Percentiles rank a stretch among this genome's conserved stretches.
Evolutionary conservation across 2,797 vertebrate genomes (phyloP).

Genomic region (Odontamblyopus rebecca): DNA sequence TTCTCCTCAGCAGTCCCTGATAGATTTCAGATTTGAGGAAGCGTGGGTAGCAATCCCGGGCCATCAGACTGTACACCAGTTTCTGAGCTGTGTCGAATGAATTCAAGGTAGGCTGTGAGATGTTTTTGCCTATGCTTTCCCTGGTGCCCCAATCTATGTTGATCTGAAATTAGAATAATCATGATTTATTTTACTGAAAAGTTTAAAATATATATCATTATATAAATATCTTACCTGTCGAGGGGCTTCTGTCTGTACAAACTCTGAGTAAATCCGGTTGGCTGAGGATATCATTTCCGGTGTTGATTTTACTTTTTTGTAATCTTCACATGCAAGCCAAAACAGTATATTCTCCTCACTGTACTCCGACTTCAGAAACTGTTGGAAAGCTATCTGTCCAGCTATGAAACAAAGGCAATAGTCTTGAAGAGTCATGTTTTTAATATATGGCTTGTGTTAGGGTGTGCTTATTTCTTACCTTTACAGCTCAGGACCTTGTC

Average conservation of each 20-base stretch:
- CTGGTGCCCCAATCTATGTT: conserved; percentile 94
- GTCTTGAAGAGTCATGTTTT: conserved; percentile 1
- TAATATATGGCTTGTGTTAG: not conserved
- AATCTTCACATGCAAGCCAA: conserved; percentile 93
- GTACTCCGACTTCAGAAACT: conserved; percentile 92
- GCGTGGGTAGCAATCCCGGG: conserved; percentile 92
- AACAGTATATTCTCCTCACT: conserved; percentile 97
- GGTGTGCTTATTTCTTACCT: conserved; percentile 78
- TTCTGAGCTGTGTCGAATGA: conserved; percentile 94
- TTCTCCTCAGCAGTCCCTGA: conserved; percentile 82
- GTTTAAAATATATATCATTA: not conserved
- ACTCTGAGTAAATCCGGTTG: conserved; percentile 92
- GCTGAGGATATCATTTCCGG: conserved; percentile 86
- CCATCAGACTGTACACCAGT: conserved; percentile 90
- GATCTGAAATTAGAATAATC: conserved; percentile 80
- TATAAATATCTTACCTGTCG: conserved; percentile 81
- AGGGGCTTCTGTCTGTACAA: conserved; percentile 88
- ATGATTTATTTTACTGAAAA: not conserved
- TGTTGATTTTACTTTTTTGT: conserved; percentile 86
- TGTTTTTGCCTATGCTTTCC: conserved; percentile 86
- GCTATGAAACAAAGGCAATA: conserved; percentile 74
- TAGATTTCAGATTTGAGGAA: conserved; percentile 93
- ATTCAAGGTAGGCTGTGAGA: conserved; percentile 84
- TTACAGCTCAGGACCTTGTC: conserved; percentile 87
- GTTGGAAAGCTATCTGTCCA: conserved; percentile 86